These are phyloP conservation scores for Nannospalax galili DNA, from an alignment of 2,113 vertebrate species.

Conservation along the genomic window DNA sequence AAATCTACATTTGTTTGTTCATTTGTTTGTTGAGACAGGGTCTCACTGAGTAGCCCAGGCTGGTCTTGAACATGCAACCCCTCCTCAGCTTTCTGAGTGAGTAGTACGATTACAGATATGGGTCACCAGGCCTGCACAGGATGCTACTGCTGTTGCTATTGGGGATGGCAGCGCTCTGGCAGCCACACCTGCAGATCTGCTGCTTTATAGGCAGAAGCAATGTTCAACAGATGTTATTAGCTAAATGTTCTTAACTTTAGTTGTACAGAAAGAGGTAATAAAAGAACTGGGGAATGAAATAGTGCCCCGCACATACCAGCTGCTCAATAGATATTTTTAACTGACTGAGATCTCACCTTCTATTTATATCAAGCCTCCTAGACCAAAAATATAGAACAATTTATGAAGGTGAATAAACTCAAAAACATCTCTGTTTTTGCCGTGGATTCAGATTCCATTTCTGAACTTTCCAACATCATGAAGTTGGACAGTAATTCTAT, in stretches of 20 bases:
- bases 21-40: too few relatives aligned
- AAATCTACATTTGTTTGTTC: background rate
- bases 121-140: background rate
- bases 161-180: too few relatives aligned
- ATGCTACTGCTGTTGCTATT: background rate
- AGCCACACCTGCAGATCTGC: background rate
- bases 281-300: slow-evolving; percentile 40
- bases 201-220: background rate
- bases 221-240: background rate
- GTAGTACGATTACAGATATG: background rate
- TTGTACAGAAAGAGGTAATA: background rate
- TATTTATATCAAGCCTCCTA: background rate
- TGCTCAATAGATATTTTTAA: slow-evolving; percentile 42
- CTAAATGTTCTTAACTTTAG: background rate
- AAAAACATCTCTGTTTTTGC: background rate
- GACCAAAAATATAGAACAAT: background rate
- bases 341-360: background rate
- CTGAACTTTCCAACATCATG: background rate
- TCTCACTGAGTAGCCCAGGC: background rate
- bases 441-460: slow-evolving; percentile 15
- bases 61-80: background rate
- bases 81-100: background rate
- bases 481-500: background rate
- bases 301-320: background rate
- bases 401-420: slow-evolving; percentile 9